Base-by-base conservation (phyloP, 2,113 vertebrate species). In the Campylomormyrus tamandua region DNA sequence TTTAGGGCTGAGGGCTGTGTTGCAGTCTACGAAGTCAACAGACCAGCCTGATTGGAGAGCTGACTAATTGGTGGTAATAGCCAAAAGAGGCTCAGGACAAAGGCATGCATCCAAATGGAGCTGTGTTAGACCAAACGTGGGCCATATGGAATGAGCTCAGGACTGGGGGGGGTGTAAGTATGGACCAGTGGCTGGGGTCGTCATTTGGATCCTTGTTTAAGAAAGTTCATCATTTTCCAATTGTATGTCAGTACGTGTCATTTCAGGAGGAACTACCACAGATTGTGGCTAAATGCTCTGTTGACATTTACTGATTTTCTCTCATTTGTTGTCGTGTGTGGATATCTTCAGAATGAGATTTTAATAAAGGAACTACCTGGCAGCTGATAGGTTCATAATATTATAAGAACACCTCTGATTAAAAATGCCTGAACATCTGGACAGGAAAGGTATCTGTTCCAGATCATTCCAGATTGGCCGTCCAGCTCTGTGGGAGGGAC, bases 381-480 rank as follows among this genome's bases (percentile, higher is more conserved):
- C 5, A 10, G 70, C 48, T 42, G 39, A 31, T 21, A 45, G 19
- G 19, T 13, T 19, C 24, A 48, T 21, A 56, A 53, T 84, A 50
- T 90, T 89, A 70, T 56, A 46, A 88, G 53, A 49, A 62, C 9
- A 48, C 48, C 45, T 53, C 58, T 89, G 77, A 89, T 90, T 84
- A 87, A 90, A 48, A 87, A 85, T 77, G 83, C 27, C 83, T 77
- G 62, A 87, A 83, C 62, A 91, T 91, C 88, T 89, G 66, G 84
- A 83, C 39, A 13, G 90, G 52, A 13, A n/a, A 17, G 89, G 39
- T 21, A 48, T 39, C 83, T 7, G 10, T 13, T 77, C 70, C 88
- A 89, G 83, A 86, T 91, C 87, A 89, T 58, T 35, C 27, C 27
- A 24, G 56, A 48, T 17, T 52, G 58, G 52, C 45, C 7, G 4